phyloP scores from a whole-genome alignment of 2,113 vertebrate genomes.

The Ia io region DNA sequence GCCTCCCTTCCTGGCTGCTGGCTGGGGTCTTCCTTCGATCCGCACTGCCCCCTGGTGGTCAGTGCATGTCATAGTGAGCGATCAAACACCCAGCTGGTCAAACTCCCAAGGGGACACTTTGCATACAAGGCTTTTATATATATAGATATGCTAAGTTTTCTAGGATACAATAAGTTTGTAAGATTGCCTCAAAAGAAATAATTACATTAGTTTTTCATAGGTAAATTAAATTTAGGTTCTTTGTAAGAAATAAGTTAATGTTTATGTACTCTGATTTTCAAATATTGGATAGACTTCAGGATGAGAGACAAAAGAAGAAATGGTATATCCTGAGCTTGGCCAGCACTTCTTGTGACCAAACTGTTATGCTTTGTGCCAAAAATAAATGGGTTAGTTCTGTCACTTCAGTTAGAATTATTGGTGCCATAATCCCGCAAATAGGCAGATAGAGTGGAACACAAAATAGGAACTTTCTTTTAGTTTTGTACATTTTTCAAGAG shows the following conservation, averaged over 20 bases:
- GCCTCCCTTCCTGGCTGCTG: too few relatives aligned
- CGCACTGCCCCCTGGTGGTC: too few relatives aligned
- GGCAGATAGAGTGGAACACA: not conserved
- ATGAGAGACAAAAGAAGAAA: not conserved
- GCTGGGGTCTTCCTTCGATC: too few relatives aligned
- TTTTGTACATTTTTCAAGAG: not conserved
- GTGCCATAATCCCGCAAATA: not conserved
- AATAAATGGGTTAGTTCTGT: conserved; percentile 1
- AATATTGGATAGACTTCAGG: not conserved
- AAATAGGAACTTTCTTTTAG: not conserved
- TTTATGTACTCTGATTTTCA: not conserved
- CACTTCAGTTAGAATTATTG: not conserved
- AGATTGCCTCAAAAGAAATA: not conserved
- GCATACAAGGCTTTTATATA: too few relatives aligned
- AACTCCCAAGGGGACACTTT: too few relatives aligned
- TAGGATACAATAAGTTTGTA: not conserved
- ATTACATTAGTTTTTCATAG: not conserved
- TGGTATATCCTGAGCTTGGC: not conserved
- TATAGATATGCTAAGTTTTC: not conserved
- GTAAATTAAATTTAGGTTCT: not conserved
- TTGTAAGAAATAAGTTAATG: not conserved
- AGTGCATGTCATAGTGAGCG: too few relatives aligned
- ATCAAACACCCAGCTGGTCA: too few relatives aligned
- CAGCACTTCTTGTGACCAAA: not conserved
- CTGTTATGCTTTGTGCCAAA: not conserved